Conservation (phyloP, 2,113 vertebrate genomes). For the Megaceryle torquata region DNA sequence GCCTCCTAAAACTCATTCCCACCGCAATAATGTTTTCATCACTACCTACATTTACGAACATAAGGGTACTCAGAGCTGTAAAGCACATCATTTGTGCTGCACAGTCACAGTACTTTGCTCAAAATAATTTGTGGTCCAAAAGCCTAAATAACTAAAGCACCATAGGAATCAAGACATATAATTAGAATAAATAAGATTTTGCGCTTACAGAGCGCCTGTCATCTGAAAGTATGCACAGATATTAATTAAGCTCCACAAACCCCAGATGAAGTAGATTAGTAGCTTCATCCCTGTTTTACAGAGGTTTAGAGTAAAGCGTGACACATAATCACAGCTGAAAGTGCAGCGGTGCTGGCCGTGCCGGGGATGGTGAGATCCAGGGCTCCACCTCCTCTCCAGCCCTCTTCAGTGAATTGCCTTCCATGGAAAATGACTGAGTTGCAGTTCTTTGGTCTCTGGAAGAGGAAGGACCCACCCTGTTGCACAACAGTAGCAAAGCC, state of each 20-base stretch:
- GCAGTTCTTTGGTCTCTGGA: background rate
- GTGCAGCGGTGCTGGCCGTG: background rate
- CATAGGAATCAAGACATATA: background rate
- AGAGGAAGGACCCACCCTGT: slow-evolving; percentile 20
- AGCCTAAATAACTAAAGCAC: slow-evolving; percentile 2
- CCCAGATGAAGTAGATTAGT: slow-evolving; percentile 53
- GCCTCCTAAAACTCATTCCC: background rate
- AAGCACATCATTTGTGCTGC: slow-evolving; percentile 1
- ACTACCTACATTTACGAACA: background rate
- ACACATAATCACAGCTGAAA: background rate
- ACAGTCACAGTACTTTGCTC: background rate
- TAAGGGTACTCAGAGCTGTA: background rate
- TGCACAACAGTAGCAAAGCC: background rate
- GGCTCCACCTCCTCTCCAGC: slow-evolving; percentile 43
- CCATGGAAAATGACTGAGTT: slow-evolving; percentile 22
- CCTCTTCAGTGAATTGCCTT: slow-evolving; percentile 28
- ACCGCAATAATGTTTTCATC: background rate
- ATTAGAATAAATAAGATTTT: slow-evolving; percentile 36
- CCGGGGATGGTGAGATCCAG: background rate
- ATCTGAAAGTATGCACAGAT: background rate
- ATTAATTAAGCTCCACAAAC: slow-evolving; percentile 49
- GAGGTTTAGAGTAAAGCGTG: slow-evolving; percentile 8
- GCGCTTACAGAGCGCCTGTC: background rate
- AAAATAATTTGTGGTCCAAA: slow-evolving; percentile 15
- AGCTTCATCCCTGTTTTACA: slow-evolving; percentile 38